Conservation (phyloP, 2,113 vertebrate genomes). For the Macaca mulatta region DNA sequence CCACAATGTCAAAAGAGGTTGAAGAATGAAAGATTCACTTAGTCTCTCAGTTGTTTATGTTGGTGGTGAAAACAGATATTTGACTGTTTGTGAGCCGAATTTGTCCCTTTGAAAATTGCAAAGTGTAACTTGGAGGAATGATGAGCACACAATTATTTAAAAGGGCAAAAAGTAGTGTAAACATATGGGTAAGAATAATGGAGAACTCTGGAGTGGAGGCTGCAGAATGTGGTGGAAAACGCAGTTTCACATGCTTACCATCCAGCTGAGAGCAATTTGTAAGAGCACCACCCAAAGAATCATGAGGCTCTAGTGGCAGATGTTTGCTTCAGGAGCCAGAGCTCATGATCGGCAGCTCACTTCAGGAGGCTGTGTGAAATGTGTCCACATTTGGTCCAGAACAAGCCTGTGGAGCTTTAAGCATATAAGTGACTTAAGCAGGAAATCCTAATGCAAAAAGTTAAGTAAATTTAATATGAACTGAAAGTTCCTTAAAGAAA, state of each 20-base stretch:
- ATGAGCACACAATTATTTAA: neutral
- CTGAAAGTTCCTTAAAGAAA: neutral
- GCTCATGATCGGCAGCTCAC: neutral
- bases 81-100: neutral
- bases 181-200: neutral
- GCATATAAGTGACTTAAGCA: neutral
- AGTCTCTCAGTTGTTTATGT: neutral
- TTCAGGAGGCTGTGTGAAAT: neutral
- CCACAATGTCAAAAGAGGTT: neutral
- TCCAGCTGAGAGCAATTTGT: neutral
- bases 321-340: neutral
- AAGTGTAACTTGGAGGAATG: neutral
- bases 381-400: neutral
- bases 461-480: neutral
- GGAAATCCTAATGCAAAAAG: neutral
- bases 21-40: neutral
- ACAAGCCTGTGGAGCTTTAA: neutral
- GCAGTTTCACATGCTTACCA: neutral
- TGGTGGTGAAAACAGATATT: neutral
- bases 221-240: neutral
- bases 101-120: constrained; percentile 7
- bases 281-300: neutral
- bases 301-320: neutral
- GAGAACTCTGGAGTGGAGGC: neutral
- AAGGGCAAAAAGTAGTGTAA: neutral